Evolutionary conservation across 2,797 vertebrate species (phyloP).

Genomic region (Crocodylus rhombifer): DNA sequence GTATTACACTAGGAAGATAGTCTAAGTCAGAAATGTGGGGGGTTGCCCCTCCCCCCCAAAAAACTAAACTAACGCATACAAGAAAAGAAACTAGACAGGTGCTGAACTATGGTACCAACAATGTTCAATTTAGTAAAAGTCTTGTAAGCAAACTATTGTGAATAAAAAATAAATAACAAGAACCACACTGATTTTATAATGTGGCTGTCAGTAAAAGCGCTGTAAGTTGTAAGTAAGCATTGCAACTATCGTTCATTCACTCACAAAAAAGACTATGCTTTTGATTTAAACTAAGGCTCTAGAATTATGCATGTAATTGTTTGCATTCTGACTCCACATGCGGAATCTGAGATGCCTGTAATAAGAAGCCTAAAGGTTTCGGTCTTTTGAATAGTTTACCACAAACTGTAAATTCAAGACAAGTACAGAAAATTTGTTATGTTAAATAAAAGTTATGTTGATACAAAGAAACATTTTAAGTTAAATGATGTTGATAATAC

Average conservation of each 20-base stretch:
- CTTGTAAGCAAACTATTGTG: not conserved
- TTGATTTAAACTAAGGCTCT: not conserved
- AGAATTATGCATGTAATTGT: not conserved
- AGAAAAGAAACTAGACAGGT: not conserved
- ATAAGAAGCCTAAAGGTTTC: not conserved
- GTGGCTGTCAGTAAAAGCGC: not conserved
- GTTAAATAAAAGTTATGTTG: constrained; percentile 25
- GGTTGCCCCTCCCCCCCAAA: not conserved
- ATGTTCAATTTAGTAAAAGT: not conserved
- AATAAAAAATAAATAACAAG: constrained; percentile 31
- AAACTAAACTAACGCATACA: not conserved
- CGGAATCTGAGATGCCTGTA: constrained; percentile 10
- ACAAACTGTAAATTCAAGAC: not conserved
- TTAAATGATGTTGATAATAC: not conserved
- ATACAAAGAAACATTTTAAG: not conserved
- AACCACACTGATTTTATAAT: not conserved
- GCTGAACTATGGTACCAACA: not conserved
- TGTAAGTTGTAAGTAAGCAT: not conserved
- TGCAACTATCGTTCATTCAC: not conserved
- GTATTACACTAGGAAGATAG: not conserved
- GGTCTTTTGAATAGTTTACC: not conserved
- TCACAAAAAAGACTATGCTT: not conserved
- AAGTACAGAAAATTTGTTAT: constrained; percentile 26
- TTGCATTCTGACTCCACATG: not conserved
- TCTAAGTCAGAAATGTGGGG: not conserved